phyloP scores from a whole-genome alignment of 2,797 vertebrate genomes.

The Myotis daubentonii region DNA sequence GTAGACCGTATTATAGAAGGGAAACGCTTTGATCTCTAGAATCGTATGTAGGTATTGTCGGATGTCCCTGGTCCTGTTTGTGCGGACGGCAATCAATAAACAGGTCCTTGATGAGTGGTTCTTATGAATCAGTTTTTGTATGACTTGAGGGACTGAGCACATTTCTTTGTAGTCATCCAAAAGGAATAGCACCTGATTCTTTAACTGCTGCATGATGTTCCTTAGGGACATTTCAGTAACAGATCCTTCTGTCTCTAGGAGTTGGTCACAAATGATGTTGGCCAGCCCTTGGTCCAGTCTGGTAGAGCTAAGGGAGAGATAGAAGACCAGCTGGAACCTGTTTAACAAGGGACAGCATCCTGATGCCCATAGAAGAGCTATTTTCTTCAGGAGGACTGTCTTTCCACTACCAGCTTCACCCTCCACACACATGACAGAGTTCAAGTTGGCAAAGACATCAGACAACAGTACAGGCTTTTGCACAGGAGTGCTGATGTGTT shows the following conservation, averaged over 20 bases:
- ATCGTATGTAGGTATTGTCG: slow-evolving; percentile 60
- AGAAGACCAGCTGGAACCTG: slow-evolving; percentile 82
- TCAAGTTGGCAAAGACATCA: slow-evolving; percentile 65
- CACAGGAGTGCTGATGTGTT: slow-evolving; percentile 63
- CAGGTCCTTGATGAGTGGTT: slow-evolving; percentile 66
- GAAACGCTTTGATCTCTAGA: slow-evolving; percentile 65
- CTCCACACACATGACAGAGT: slow-evolving; percentile 77
- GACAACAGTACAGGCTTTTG: slow-evolving; percentile 66
- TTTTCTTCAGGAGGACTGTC: slow-evolving; percentile 75
- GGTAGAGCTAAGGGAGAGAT: slow-evolving; percentile 66
- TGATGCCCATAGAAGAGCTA: slow-evolving; percentile 80
- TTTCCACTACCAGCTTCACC: slow-evolving; percentile 81
- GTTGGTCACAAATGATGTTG: slow-evolving; percentile 67
- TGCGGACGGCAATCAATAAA: slow-evolving; percentile 69
- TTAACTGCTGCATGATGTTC: slow-evolving; percentile 54
- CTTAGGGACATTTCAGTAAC: slow-evolving; percentile 63
- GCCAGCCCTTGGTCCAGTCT: slow-evolving; percentile 60
- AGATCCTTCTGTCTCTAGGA: slow-evolving; percentile 19
- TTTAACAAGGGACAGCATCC: slow-evolving; percentile 75
- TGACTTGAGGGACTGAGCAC: slow-evolving; percentile 13
- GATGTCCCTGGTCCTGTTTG: slow-evolving; percentile 56
- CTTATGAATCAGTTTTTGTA: slow-evolving; percentile 72
- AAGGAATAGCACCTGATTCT: slow-evolving; percentile 77
- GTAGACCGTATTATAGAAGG: slow-evolving; percentile 71
- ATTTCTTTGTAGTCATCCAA: slow-evolving; percentile 75